These are phyloP conservation scores for Chaetogeoica ovagalla DNA, from an alignment of 2,888 invertebrate species.

Conservation along the genomic window DNA sequence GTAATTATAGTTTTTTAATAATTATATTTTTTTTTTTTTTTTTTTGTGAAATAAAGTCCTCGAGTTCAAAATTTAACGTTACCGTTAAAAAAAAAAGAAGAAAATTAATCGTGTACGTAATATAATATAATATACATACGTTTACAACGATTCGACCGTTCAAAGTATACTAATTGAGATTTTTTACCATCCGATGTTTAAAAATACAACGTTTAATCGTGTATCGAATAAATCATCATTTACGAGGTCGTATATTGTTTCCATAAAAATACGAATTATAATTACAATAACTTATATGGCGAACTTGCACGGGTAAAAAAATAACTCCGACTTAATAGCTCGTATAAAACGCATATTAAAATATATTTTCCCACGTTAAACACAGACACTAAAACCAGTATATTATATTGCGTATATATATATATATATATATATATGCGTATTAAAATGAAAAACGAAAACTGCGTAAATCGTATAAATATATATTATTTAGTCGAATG, in stretches of 20 bases:
- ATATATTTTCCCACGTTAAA: not conserved
- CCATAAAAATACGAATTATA: not conserved
- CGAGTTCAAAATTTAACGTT: constrained; percentile 2
- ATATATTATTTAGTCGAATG: too few species aligned
- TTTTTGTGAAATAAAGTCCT: not conserved
- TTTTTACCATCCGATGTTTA: not conserved
- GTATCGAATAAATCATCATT: not conserved
- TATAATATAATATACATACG: not conserved
- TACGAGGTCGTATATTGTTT: not conserved
- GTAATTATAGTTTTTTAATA: constrained; percentile 10
- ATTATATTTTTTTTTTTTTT: too few species aligned
- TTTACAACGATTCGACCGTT: not conserved
- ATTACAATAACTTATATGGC: not conserved
- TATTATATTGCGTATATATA: not conserved
- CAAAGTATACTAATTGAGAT: not conserved
- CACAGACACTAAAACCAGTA: not conserved
- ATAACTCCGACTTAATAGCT: not conserved
- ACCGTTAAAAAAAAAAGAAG: too few species aligned
- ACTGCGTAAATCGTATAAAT: too few species aligned
- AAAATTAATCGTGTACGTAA: not conserved
- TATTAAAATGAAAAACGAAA: not conserved
- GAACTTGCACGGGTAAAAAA: not conserved
- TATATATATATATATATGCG: not conserved
- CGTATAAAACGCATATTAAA: not conserved
- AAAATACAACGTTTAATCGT: not conserved